Base-by-base conservation (phyloP, 1,140 invertebrate genomes). In the Lerema accius region DNA sequence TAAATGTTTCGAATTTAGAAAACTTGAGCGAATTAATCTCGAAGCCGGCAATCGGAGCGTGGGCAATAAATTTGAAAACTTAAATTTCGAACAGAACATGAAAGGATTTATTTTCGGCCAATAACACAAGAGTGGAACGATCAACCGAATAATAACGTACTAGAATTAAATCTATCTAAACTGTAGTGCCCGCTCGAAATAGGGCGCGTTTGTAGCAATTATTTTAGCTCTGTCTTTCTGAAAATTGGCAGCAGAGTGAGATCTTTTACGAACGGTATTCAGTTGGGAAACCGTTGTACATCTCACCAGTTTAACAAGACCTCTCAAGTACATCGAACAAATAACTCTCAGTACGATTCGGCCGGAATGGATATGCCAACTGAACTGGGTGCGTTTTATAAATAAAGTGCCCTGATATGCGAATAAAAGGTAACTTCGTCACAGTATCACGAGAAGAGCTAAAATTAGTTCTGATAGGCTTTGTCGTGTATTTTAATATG, bases 141-240 rank as follows among this genome's bases (percentile, higher is more conserved):
- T 76, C 56, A 48, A 15, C 43, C 71, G 73, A 75, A 84, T 81
- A 86, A 88, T 80, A 79, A 79, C 70, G 79, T 76, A 80, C 84
- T 86, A 90, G 82, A 87, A 87, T 87, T 85, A 83, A 86, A 84
- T 82, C 80, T 82, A 84, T 84, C 81, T 85, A 82, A 82, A 83
- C 81, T 82, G 76, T 80, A 78, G 70, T 78, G 71, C 67, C 73
- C 68, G 75, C 84, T 82, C 77, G 78, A 90, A 90, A 90, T 90
- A 90, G 88, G 88, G 84, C 88, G 84, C 80, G 81, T 87, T 86
- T 88, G 82, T 79, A 79, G 74, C 80, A 86, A 89, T 90, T 89
- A 90, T 90, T 90, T 90, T 88, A 89, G 87, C 72, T 86, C 86
- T 83, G 87, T 89, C 87, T 90, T 90, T 90, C 86, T 89, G 87